A percentile compares a stretch with the other conserved stretches of the same genome.
Conservation (phyloP, 2,113 vertebrate species). For the Trematomus loennbergii region DNA sequence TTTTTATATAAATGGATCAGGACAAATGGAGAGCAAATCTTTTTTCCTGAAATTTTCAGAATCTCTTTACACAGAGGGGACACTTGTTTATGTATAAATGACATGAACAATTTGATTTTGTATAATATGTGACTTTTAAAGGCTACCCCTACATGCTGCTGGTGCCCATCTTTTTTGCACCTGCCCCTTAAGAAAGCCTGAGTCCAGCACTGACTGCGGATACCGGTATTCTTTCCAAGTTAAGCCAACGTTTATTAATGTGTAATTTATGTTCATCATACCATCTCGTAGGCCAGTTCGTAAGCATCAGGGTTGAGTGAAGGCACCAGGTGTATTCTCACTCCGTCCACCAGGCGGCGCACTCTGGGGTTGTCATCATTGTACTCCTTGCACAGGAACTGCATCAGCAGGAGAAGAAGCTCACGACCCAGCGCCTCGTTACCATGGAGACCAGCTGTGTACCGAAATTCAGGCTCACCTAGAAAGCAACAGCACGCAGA, state of each 20-base stretch:
- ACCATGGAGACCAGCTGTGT: conserved; percentile 94
- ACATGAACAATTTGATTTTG: too few relatives aligned
- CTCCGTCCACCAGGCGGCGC: conserved; percentile 89
- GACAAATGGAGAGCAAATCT: too few relatives aligned
- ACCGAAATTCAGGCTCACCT: conserved; percentile 97
- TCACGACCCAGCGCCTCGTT: conserved; percentile 94
- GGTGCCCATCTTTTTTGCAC: neutral
- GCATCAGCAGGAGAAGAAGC: conserved; percentile 93
- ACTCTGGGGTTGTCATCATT: conserved; percentile 91
- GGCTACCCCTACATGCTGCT: neutral
- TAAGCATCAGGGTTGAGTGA: conserved; percentile 96
- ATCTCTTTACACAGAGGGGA: too few relatives aligned
- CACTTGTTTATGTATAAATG: too few relatives aligned
- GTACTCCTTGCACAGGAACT: conserved; percentile 96
- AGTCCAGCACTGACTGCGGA: neutral
- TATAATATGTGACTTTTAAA: too few relatives aligned
- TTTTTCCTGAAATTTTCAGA: too few relatives aligned
- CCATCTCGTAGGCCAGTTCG: conserved; percentile 90
- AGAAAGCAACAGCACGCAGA: neutral
- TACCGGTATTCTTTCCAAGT: neutral
- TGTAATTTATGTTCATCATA: conserved; percentile 53
- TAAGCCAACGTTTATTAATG: neutral
- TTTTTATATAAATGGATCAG: too few relatives aligned
- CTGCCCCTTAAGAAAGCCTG: neutral
- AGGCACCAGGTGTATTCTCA: conserved; percentile 94